Evolutionary conservation across 2,888 invertebrate genomes (phyloP), one percentile per base, ranked within the genome.

Genomic region (Monoplex corrugatus): DNA sequence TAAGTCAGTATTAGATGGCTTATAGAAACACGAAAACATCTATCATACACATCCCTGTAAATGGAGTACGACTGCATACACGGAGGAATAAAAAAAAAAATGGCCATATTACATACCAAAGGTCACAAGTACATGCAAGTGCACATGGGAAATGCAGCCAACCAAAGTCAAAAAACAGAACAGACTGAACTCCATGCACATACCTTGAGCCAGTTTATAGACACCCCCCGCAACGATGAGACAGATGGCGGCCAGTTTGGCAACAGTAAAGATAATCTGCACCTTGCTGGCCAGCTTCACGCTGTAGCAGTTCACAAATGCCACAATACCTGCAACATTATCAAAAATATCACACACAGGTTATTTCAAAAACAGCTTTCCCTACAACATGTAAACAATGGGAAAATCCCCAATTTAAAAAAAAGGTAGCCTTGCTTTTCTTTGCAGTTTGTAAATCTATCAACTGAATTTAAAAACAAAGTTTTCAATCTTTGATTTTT

Each of bases 261-360:
- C 98, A 88, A 98, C 98, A 40, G 99, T 99, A 96, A 99, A 99
- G 92, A 98, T 97, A 96, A 99, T 99, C 96, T 99, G 99, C 88
- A 99, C 98, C 94, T 98, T 98, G 91, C 99, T 98, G 23, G 99
- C 99, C 96, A 98, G 96, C 96, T 98, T 98, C 90, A 99, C 99
- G 96, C 99, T 99, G 97, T 98, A 98, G 97, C 98, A 98, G 97
- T 99, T 99, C 44, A 95, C 98, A 95, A 98, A 98, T 94, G 98
- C 87, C 72, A 91, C 91, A 80, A 90, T 68, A 43, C 89, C 91
- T 91, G 85, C 35, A 82, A 88, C 43, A 57, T 57, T 32, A 3
- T 38, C n/a, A 28, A n/a, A 0, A 1, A 72, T 3, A 82, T n/a
- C 82, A 23, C 3, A 3, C 28, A 38, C 13, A 80, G n/a, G n/a